These are phyloP conservation scores for Hetaerina titia DNA, from an alignment of 2,888 invertebrate species.

Conservation along the genomic window DNA sequence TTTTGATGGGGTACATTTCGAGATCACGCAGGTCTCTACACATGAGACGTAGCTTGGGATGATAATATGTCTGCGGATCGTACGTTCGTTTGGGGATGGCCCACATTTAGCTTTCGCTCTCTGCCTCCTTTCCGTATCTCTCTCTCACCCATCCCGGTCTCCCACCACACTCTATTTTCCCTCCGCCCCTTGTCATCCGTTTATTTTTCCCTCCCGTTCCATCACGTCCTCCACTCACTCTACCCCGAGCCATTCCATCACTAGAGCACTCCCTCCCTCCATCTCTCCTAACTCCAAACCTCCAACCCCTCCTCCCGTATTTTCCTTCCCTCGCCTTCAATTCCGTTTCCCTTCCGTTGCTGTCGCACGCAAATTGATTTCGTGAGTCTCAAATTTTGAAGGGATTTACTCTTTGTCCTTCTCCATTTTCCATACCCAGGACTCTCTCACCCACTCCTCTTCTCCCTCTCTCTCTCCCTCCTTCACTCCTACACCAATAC, in stretches of 20 bases:
- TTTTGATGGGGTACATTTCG: too few species aligned
- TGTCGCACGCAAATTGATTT: conserved; percentile 61
- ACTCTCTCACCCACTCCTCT: neutral
- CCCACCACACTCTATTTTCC: neutral
- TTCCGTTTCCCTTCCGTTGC: conserved; percentile 29
- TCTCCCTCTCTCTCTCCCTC: neutral
- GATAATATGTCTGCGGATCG: too few species aligned
- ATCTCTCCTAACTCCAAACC: neutral
- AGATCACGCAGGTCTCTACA: too few species aligned
- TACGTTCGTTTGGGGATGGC: too few species aligned
- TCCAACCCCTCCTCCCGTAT: neutral
- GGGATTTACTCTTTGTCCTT: conserved; percentile 12
- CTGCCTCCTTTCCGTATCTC: neutral
- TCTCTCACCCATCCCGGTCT: neutral
- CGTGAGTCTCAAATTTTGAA: conserved; percentile 59
- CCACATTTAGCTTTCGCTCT: neutral
- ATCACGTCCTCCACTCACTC: neutral
- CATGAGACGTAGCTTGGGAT: too few species aligned
- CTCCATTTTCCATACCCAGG: neutral
- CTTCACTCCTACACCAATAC: neutral
- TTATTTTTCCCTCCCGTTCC: neutral
- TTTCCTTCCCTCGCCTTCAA: neutral
- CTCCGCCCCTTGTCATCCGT: neutral
- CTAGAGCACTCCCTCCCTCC: neutral
- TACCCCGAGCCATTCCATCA: too few species aligned